Conservation (phyloP, 1,140 invertebrate species). For the Caenorhabditis latens region DNA sequence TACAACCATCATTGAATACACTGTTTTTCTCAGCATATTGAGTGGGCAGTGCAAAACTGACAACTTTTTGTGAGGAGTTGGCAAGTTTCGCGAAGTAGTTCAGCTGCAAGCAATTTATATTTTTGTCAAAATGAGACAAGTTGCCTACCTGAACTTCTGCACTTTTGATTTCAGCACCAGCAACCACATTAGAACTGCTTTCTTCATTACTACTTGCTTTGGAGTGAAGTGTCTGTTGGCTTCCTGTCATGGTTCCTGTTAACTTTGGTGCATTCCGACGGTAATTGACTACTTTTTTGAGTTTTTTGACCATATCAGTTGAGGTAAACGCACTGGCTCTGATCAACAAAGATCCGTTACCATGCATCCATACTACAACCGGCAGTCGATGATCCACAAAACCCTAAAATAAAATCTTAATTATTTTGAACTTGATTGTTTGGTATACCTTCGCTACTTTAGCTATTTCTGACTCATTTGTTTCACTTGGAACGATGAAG, state of each 20-base stretch:
- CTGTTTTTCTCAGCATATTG: conserved; percentile 7
- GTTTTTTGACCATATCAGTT: conserved; percentile 35
- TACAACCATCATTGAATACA: conserved; percentile 5
- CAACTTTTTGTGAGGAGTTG: conserved; percentile 6
- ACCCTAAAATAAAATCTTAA: not conserved
- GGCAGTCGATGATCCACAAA: conserved; percentile 43
- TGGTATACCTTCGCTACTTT: not conserved
- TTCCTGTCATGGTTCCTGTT: conserved; percentile 35
- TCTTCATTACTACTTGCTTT: conserved; percentile 46
- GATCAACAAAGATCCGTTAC: not conserved
- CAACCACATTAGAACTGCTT: not conserved
- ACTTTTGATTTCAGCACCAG: conserved; percentile 36
- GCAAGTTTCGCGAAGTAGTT: conserved; percentile 37
- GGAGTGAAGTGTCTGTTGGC: conserved; percentile 23
- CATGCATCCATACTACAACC: conserved; percentile 25
- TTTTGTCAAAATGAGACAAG: too few species aligned
- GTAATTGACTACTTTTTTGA: conserved; percentile 29
- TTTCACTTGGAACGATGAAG: conserved; percentile 21
- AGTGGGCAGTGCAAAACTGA: not conserved
- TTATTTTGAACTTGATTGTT: too few species aligned
- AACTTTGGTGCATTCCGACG: conserved; percentile 8
- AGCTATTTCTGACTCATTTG: conserved; percentile 28
- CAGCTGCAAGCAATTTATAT: not conserved
- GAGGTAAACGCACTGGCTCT: conserved; percentile 30
- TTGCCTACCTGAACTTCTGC: conserved; percentile 7